Conservation (phyloP, 2,888 invertebrate genomes). For the Merodon equestris region DNA sequence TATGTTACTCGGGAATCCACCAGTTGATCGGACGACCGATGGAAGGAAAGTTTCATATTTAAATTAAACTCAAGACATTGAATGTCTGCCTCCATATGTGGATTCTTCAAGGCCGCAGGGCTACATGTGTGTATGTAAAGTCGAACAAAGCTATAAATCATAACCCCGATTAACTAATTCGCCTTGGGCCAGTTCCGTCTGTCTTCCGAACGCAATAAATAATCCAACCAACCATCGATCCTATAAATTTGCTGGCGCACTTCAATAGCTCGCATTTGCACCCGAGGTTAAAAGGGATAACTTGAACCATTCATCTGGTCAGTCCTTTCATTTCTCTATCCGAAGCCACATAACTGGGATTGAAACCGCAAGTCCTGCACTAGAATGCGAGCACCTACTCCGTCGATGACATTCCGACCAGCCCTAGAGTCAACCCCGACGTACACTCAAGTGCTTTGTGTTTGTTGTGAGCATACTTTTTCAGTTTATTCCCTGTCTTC, state of each 20-base stretch:
- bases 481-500: too few relatives aligned
- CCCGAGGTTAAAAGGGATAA: constrained; percentile 37
- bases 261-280: constrained; percentile 54
- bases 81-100: too few relatives aligned
- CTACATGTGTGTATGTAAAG: background rate
- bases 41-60: background rate
- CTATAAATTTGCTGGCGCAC: constrained; percentile 45
- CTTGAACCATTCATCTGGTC: constrained; percentile 46
- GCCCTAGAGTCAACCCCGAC: constrained; percentile 36
- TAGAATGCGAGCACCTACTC: constrained; percentile 9
- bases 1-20: constrained; percentile 30
- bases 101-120: background rate
- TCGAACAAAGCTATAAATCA: constrained; percentile 34
- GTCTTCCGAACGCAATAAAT: constrained; percentile 44
- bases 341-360: background rate
- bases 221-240: constrained; percentile 49
- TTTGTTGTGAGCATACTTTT: constrained; percentile 41
- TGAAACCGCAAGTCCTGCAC: background rate
- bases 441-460: background rate
- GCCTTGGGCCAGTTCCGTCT: constrained; percentile 35
- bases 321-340: constrained; percentile 31
- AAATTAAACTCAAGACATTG: background rate
- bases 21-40: too few relatives aligned
- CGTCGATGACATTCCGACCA: too few relatives aligned
- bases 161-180: constrained; percentile 53